Evolutionary conservation across 2,797 vertebrate genomes (phyloP), one percentile per base, ranked within the genome.

Genomic region (Acrocephalus scirpaceus): DNA sequence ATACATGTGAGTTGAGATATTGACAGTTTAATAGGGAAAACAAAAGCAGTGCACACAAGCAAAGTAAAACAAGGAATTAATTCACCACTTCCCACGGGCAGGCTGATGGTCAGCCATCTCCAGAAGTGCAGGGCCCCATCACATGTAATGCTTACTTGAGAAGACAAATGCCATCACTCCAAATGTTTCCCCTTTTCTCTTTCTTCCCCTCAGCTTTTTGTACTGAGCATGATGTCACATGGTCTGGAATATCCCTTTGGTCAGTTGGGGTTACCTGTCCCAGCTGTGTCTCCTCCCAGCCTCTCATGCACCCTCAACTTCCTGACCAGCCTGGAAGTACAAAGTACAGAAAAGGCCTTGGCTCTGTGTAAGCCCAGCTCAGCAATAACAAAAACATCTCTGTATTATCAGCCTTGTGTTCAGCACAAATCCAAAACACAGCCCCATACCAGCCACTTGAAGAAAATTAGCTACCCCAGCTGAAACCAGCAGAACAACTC

Each of bases 61-160:
- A 45, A 69, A 69, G 13, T 10, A 21, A 45, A 67, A 32, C 6
- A 12, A 51, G 26, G 27, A 69, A 29, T 57, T 48, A 29, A 20
- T 67, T 75, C 47, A 23, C 23, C 1, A 1, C n/a, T 69, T 25
- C 23, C n/a, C 8, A 13, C 2, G 10, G 26, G 18, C 9, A 23
- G 38, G 32, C 53, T 51, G 27, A 32, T 50, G 53, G 44, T 58
- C 53, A 23, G 32, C 38, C 38, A 27, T 32, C 38, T 60, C 18
- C 16, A n/a, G 23, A 23, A 53, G 18, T 23, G 12, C 47, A 45
- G n/a, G 4, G 15, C 27, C 8, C 21, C 27, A 6, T 38, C 22
- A 6, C 2, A 5, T 4, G 5, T 32, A 38, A 1, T 1, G 0
- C 12, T 17, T 32, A 4, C 21, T 15, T 60, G 19, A 2, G 5